Conservation (phyloP, 1,140 invertebrate genomes). For the Saxidomus purpurata region DNA sequence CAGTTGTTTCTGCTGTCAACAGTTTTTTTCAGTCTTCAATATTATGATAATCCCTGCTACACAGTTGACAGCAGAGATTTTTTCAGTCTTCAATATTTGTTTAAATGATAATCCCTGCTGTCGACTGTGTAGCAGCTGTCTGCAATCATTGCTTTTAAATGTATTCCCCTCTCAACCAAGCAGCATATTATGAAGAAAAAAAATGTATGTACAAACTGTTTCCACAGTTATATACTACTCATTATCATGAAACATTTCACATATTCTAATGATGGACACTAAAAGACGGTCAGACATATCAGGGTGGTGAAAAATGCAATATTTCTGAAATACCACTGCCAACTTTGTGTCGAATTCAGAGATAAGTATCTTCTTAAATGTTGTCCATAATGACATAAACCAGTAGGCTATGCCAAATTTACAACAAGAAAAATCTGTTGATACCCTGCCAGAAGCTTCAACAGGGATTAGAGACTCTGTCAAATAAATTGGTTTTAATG, state of each 20-base stretch:
- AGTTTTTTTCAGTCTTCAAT: too few species aligned
- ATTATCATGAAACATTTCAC: slow-evolving; percentile 1
- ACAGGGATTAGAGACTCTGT: background rate
- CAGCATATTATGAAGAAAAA: too few species aligned
- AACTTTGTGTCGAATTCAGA: background rate
- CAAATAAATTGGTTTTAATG: slow-evolving; percentile 31
- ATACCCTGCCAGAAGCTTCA: background rate
- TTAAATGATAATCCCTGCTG: too few species aligned
- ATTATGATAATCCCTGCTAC: too few species aligned
- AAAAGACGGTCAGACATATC: background rate
- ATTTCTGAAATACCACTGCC: slow-evolving; percentile 16
- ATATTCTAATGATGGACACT: background rate
- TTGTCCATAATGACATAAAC: slow-evolving; percentile 26
- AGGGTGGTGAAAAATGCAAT: background rate
- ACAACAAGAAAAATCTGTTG: slow-evolving; percentile 20
- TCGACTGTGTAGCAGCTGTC: too few species aligned
- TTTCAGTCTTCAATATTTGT: too few species aligned
- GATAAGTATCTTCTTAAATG: background rate
- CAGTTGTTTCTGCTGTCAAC: too few species aligned
- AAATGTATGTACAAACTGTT: too few species aligned
- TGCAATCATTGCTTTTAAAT: too few species aligned
- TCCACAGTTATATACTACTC: background rate
- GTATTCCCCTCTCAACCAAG: too few species aligned
- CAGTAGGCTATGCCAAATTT: slow-evolving; percentile 8
- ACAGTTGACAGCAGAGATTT: too few species aligned